These are phyloP conservation scores for Hetaerina americana DNA, from an alignment of 1,140 invertebrate genomes.

Conservation along the genomic window DNA sequence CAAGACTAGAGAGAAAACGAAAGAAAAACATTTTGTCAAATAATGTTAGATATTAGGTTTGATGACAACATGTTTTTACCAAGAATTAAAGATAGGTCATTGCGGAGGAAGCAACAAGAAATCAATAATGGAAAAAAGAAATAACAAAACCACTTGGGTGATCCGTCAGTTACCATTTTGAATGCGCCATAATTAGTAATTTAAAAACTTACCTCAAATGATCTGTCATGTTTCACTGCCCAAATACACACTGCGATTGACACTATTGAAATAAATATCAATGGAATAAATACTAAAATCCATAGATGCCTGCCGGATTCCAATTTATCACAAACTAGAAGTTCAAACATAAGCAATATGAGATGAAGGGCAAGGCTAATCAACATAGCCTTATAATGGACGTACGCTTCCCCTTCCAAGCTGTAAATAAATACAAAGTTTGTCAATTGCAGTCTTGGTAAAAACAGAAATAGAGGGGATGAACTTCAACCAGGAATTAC, in stretches of 20 bases:
- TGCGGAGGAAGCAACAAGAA: neutral
- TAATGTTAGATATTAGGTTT: too few relatives aligned
- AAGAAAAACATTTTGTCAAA: too few relatives aligned
- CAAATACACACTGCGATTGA: constrained; percentile 95
- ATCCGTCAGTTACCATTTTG: too few relatives aligned
- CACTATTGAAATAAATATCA: constrained; percentile 91
- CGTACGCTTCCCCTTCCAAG: constrained; percentile 86
- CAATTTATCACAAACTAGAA: constrained; percentile 89
- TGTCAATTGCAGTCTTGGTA: constrained; percentile 8
- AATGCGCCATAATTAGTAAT: neutral
- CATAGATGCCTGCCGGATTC: constrained; percentile 79
- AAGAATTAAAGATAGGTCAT: neutral
- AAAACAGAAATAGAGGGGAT: constrained; percentile 3
- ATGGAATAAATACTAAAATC: constrained; percentile 92
- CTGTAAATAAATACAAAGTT: constrained; percentile 33
- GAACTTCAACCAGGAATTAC: constrained; percentile 30
- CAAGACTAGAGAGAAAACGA: too few relatives aligned
- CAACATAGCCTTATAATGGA: constrained; percentile 95
- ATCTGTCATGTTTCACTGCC: constrained; percentile 93
- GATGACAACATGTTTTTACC: too few relatives aligned
- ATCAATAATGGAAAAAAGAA: too few relatives aligned
- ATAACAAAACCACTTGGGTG: too few relatives aligned
- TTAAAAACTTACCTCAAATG: constrained; percentile 65
- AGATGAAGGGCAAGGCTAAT: constrained; percentile 87
- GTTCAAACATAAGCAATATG: constrained; percentile 90